Evolutionary conservation across 1,140 invertebrate species (phyloP), one percentile per base, ranked within the genome.

Genomic region (Helicoverpa zea): DNA sequence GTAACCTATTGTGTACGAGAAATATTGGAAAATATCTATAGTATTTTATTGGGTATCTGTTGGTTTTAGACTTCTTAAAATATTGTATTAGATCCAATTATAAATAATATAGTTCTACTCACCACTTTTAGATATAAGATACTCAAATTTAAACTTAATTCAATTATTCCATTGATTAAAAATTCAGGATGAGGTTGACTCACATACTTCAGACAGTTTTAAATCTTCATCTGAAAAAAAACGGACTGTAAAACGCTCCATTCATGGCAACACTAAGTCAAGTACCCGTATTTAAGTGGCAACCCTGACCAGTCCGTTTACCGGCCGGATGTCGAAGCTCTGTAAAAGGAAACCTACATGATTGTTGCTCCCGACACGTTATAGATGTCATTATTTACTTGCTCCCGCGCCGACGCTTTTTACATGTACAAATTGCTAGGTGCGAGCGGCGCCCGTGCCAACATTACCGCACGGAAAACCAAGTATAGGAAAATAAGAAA

Each of bases 361-460:
- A 92, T 89, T 85, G 87, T 86, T 87, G 86, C 88, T 86, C 81
- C 86, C 87, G 87, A 90, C 87, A 83, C 86, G 85, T 90, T 90
- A 91, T 91, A 84, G 86, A 86, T 88, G 88, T 90, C 84, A 88
- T 92, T 91, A 91, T 91, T 89, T 86, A 87, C 78, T 85, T 77
- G 82, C 81, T 74, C 59, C 58, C 43, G 61, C 79, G 74, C 74
- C 54, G 83, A 30, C 49, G 68, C 70, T 77, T 77, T 77, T 77
- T 66, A 74, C 70, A 63, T 73, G 56, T 47, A 80, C 58, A 80
- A 74, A 80, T 64, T 74, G 43, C 64, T 72, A 54, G 75, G 16
- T 77, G 59, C 75, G 61, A 47, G 51, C 64, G 14, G 49, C 16
- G 64, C 43, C 35, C 35, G 35, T 43, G 35, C 35, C 35, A 35